Conservation (phyloP, 2,888 invertebrate genomes). For the Synanthedon tipuliformis region DNA sequence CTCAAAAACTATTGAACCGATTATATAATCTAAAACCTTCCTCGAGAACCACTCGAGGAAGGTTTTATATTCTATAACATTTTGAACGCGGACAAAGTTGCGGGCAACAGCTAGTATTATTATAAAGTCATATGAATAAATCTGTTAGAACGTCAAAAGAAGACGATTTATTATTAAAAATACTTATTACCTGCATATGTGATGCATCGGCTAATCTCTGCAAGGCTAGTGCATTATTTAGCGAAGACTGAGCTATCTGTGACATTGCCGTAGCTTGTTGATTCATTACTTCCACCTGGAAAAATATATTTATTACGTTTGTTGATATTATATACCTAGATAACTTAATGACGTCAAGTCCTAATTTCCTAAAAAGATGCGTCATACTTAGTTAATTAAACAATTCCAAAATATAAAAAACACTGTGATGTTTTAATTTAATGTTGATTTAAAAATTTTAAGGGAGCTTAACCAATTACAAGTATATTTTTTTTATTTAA, state of each 20-base stretch:
- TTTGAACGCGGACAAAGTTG: no score
- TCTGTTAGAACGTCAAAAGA: no score
- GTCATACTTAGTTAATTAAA: neutral
- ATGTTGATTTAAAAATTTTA: no score
- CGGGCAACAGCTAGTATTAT: no score
- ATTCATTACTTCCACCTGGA: conserved; percentile 48
- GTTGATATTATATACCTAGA: neutral
- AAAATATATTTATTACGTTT: neutral
- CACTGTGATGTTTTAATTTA: neutral
- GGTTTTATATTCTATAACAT: no score
- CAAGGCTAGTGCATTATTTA: conserved; percentile 40
- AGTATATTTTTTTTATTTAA: no score
- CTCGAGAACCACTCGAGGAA: no score
- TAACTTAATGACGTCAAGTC: neutral
- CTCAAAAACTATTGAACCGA: no score
- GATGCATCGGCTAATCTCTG: conserved; percentile 51
- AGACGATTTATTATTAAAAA: neutral
- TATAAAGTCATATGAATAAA: no score
- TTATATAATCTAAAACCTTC: no score
- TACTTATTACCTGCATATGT: conserved; percentile 39
- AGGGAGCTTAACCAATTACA: no score
- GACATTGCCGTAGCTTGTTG: conserved; percentile 45
- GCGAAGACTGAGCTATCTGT: conserved; percentile 45
- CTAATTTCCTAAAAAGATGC: neutral
- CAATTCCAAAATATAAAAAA: neutral